A percentile compares a stretch with the other conserved stretches of the same genome.
phyloP scores from a whole-genome alignment of 2,113 vertebrate species.

The Corythaixoides concolor region DNA sequence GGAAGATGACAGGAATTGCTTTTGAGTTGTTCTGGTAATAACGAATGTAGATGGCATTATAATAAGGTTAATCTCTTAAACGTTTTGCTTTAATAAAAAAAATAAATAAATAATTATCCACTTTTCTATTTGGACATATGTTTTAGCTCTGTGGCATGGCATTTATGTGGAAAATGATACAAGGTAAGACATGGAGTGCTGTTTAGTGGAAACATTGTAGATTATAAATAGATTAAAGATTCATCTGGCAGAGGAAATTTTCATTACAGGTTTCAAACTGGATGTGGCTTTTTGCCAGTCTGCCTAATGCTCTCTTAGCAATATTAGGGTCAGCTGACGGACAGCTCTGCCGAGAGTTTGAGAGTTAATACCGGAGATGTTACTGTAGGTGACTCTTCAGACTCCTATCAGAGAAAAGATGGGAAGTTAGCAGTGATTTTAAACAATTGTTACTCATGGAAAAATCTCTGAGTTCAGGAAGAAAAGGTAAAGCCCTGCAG shows the following conservation, averaged over 20 bases:
- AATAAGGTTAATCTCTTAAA: slow-evolving; percentile 26
- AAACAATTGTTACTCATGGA: fast-evolving
- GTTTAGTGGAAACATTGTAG: slow-evolving; percentile 34
- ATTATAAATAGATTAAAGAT: slow-evolving; percentile 67
- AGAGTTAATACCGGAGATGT: neutral
- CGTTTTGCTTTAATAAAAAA: neutral
- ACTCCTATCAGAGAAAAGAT: neutral
- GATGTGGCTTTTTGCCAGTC: slow-evolving; percentile 16
- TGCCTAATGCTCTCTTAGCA: neutral
- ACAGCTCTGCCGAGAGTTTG: neutral
- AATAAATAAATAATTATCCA: neutral
- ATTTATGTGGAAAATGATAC: slow-evolving; percentile 35
- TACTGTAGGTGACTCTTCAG: neutral
- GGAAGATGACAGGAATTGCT: slow-evolving; percentile 27
- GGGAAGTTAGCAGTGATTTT: neutral
- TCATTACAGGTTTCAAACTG: neutral
- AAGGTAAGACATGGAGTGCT: slow-evolving; percentile 44
- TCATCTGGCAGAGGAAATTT: slow-evolving; percentile 49
- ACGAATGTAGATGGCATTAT: slow-evolving; percentile 15
- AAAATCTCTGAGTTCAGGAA: neutral
- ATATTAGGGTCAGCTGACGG: neutral
- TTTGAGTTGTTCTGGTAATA: slow-evolving; percentile 48
- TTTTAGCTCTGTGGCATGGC: slow-evolving; percentile 16
- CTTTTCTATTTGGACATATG: neutral
- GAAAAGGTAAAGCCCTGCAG: neutral